Evolutionary conservation across 2,113 vertebrate genomes (phyloP), one percentile per base, ranked within the genome.

Genomic region (Lucifuga dentata): DNA sequence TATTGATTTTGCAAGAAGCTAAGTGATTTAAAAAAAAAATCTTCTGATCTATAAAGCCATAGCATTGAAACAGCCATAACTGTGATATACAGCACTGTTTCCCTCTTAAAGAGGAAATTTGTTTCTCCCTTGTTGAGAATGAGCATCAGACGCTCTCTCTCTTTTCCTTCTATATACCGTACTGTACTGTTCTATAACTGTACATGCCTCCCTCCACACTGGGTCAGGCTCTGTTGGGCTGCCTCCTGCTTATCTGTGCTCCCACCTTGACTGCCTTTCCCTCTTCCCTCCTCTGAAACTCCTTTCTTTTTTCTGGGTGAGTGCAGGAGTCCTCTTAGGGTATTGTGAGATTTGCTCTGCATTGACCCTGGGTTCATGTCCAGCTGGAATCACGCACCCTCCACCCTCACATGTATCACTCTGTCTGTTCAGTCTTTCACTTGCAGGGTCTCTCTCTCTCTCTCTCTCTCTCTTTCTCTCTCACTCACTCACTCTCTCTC

Each of bases 171-270:
- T 55, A n/a, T n/a, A n/a, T n/a, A n/a, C n/a, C n/a, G n/a, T n/a
- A n/a, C n/a, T n/a, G n/a, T n/a, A n/a, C n/a, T n/a, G n/a, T n/a
- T n/a, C n/a, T n/a, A 68, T 53, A 51, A 19, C 68, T 71, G 32
- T 53, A 38, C 21, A 29, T 32, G 49, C 49, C 48, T 77, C 41
- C 55, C 57, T 77, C 33, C 66, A 77, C 65, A 15, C 41, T 64
- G 41, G 66, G 62, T 72, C 57, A 61, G 61, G 35, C 44, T 81
- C 52, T 86, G 72, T 68, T 78, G 57, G 64, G 65, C 76, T 75
- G 69, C 63, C 59, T 79, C 24, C 23, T 59, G 35, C 77, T 88
- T 86, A 85, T 86, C 88, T 85, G 56, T 44, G 68, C 68, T 68
- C 62, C 73, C 59, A 76, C 66, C 58, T 75, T 76, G 68, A 61